phyloP scores from a whole-genome alignment of 2,888 invertebrate genomes.

The Acronicta psi region DNA sequence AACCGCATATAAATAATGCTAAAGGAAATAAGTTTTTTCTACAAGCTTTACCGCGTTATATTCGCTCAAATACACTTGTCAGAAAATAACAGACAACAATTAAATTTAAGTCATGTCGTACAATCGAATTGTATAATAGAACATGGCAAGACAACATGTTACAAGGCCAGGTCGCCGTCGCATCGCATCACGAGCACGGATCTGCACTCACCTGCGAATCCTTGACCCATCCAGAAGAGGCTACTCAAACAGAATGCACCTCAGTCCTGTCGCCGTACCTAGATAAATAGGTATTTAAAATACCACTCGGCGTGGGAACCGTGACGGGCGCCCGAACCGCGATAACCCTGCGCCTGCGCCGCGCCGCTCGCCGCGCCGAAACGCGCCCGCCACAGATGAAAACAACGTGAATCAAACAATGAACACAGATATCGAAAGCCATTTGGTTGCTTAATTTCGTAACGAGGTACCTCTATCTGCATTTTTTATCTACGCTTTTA shows the following conservation, averaged over 20 bases:
- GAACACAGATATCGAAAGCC: constrained; percentile 79
- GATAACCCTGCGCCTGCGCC: constrained; percentile 74
- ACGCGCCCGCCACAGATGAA: constrained; percentile 48
- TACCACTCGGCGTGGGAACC: constrained; percentile 87
- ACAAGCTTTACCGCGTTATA: constrained; percentile 19
- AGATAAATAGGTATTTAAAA: constrained; percentile 88
- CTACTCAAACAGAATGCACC: constrained; percentile 84
- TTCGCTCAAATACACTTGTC: constrained; percentile 32
- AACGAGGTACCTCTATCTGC: constrained; percentile 77
- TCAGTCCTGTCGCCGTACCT: constrained; percentile 84
- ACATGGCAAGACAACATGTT: constrained; percentile 76
- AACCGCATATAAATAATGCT: background rate
- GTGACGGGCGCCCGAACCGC: constrained; percentile 79
- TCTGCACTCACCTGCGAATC: constrained; percentile 85
- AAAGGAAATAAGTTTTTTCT: constrained; percentile 12
- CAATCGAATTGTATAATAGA: constrained; percentile 77
- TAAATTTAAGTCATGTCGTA: constrained; percentile 57
- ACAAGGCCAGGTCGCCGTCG: constrained; percentile 82
- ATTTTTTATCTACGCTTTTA: constrained; percentile 83
- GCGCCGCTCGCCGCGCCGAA: constrained; percentile 67
- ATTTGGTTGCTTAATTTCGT: constrained; percentile 85
- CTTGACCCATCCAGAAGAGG: constrained; percentile 89
- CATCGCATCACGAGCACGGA: constrained; percentile 74
- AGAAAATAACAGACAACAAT: constrained; percentile 48
- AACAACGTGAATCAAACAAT: constrained; percentile 82